Conservation (phyloP, 1,140 invertebrate genomes). For the Drosophila rhopaloa region DNA sequence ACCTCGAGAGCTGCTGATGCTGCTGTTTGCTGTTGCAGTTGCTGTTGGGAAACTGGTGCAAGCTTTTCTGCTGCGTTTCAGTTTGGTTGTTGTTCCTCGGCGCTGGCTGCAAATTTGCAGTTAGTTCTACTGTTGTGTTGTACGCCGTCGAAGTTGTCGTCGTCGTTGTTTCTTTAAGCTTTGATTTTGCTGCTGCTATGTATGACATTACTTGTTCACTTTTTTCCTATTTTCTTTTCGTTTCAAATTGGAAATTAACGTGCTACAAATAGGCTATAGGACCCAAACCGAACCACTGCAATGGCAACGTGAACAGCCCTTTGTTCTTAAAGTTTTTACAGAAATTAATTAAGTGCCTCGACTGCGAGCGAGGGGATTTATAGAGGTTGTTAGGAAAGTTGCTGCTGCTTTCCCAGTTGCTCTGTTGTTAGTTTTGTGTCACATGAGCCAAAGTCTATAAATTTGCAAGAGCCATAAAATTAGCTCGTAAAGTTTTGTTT, state of each 20-base stretch:
- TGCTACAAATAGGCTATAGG: constrained; percentile 69
- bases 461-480: constrained; percentile 66
- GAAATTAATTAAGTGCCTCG: constrained; percentile 79
- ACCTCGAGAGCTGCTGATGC: constrained; percentile 16
- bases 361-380: constrained; percentile 56
- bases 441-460: constrained; percentile 66
- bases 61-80: constrained; percentile 48
- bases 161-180: constrained; percentile 49
- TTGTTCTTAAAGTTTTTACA: constrained; percentile 80
- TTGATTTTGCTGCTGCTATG: constrained; percentile 57
- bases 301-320: constrained; percentile 51
- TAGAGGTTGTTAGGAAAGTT: constrained; percentile 73
- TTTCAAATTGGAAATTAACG: constrained; percentile 78
- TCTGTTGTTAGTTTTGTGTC: constrained; percentile 49
- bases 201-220: constrained; percentile 63
- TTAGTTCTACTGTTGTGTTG: constrained; percentile 79
- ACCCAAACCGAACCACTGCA: constrained; percentile 26
- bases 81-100: constrained; percentile 17
- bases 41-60: constrained; percentile 78
- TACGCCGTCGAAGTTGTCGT: constrained; percentile 36
- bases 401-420: constrained; percentile 24
- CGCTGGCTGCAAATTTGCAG: constrained; percentile 70
- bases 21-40: constrained; percentile 3
- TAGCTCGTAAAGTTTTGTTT: constrained; percentile 63
- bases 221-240: constrained; percentile 49